Conservation (phyloP, 2,113 vertebrate genomes). For the Gobio gobio region DNA sequence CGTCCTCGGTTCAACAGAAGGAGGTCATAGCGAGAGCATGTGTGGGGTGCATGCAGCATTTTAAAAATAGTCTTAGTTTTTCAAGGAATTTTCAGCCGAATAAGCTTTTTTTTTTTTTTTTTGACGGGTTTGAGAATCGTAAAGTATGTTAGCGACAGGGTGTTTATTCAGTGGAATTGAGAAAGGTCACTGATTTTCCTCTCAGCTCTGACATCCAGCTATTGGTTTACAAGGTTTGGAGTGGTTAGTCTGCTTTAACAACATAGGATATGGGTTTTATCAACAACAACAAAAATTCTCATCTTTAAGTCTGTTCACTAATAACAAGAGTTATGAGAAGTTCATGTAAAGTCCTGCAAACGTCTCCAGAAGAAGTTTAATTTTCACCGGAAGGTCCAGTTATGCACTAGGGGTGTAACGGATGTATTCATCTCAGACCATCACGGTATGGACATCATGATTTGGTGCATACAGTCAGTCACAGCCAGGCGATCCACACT, state of each 20-base stretch:
- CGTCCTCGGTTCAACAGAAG: slow-evolving; percentile 37
- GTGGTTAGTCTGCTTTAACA: neutral
- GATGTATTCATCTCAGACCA: no score
- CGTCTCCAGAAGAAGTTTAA: no score
- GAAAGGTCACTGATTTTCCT: slow-evolving; percentile 19
- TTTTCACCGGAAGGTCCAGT: no score
- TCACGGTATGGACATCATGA: no score
- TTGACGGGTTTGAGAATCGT: slow-evolving; percentile 5
- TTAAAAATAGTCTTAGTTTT: slow-evolving; percentile 39
- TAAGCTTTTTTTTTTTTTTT: neutral
- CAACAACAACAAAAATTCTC: neutral
- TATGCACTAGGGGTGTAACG: no score
- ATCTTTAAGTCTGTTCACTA: neutral
- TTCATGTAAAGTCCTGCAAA: no score
- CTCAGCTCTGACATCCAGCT: slow-evolving; percentile 45
- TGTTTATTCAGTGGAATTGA: slow-evolving; percentile 46
- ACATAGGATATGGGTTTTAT: neutral
- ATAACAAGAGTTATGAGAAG: no score
- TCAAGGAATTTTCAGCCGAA: slow-evolving; percentile 28
- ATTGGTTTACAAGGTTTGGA: slow-evolving; percentile 2
- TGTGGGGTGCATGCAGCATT: slow-evolving; percentile 3
- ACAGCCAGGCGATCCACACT: no score
- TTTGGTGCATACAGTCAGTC: no score
- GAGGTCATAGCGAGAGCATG: slow-evolving; percentile 32
- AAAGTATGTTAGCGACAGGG: neutral